Evolutionary conservation across 2,113 vertebrate species (phyloP).

Genomic region (Scopus umbretta): DNA sequence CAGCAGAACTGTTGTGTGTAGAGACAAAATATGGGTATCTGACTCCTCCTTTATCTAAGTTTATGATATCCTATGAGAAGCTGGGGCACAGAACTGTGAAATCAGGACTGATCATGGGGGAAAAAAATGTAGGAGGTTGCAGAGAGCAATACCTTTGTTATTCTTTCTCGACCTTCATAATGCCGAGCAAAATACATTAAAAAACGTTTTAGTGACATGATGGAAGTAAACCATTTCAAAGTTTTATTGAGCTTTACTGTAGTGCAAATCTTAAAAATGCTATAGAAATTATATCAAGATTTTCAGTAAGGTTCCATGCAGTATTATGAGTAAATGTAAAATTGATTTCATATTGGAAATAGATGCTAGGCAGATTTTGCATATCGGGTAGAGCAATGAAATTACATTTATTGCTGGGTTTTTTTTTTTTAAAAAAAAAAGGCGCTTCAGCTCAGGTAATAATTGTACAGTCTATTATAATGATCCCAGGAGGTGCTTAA

Average conservation of each 20-base stretch:
- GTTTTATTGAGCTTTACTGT: slow-evolving; percentile 54
- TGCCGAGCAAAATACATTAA: background rate
- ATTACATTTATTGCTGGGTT: slow-evolving; percentile 51
- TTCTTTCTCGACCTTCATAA: background rate
- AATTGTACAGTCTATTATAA: slow-evolving; percentile 66
- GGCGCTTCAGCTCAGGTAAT: slow-evolving; percentile 54
- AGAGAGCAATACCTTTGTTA: background rate
- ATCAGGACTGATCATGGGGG: background rate
- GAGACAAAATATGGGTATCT: background rate
- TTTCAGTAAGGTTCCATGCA: slow-evolving; percentile 21
- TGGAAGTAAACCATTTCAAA: slow-evolving; percentile 32
- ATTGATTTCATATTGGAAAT: slow-evolving; percentile 58
- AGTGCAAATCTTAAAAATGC: slow-evolving; percentile 51
- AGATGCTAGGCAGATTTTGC: slow-evolving; percentile 47
- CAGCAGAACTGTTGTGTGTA: background rate
- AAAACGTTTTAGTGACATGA: background rate
- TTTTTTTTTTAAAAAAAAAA: background rate
- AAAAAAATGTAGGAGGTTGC: background rate
- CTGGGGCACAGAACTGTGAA: background rate
- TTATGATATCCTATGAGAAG: background rate
- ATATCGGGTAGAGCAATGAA: slow-evolving; percentile 43
- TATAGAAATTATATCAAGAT: slow-evolving; percentile 48
- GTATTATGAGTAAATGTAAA: slow-evolving; percentile 42
- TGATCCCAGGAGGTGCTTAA: slow-evolving; percentile 62
- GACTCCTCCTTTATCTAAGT: background rate